These are phyloP conservation scores for Psammodynastes pulverulentus DNA, from an alignment of 2,113 vertebrate species.

Conservation along the genomic window DNA sequence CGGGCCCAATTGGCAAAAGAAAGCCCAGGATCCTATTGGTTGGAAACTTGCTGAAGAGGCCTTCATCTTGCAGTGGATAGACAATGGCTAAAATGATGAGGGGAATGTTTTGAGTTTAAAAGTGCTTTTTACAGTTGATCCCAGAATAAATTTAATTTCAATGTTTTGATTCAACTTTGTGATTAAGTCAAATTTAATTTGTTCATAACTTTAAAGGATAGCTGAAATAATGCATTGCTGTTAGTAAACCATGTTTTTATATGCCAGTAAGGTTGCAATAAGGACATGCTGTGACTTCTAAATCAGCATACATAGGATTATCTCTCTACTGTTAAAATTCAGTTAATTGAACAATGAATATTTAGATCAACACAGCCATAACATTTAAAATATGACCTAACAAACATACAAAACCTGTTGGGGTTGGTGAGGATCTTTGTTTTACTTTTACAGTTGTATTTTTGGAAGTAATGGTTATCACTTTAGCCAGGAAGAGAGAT, in stretches of 20 bases:
- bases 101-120: not conserved
- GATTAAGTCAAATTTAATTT: not conserved
- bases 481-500: not conserved
- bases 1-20: too few species aligned
- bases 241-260: not conserved
- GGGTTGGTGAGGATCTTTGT: not conserved
- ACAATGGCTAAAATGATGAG: too few species aligned
- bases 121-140: not conserved
- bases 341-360: not conserved
- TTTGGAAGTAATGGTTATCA: not conserved
- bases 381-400: not conserved
- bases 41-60: too few species aligned
- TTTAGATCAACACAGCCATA: not conserved
- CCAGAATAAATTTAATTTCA: not conserved
- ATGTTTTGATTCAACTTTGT: not conserved
- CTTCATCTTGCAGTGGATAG: too few species aligned
- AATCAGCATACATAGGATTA: not conserved
- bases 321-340: not conserved
- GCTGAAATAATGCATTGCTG: not conserved
- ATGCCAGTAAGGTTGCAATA: not conserved
- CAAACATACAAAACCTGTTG: not conserved
- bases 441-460: not conserved
- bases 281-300: not conserved
- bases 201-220: not conserved
- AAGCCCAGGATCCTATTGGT: too few species aligned